phyloP scores from a whole-genome alignment of 2,113 vertebrate genomes.

The Aleadryas rufinucha region DNA sequence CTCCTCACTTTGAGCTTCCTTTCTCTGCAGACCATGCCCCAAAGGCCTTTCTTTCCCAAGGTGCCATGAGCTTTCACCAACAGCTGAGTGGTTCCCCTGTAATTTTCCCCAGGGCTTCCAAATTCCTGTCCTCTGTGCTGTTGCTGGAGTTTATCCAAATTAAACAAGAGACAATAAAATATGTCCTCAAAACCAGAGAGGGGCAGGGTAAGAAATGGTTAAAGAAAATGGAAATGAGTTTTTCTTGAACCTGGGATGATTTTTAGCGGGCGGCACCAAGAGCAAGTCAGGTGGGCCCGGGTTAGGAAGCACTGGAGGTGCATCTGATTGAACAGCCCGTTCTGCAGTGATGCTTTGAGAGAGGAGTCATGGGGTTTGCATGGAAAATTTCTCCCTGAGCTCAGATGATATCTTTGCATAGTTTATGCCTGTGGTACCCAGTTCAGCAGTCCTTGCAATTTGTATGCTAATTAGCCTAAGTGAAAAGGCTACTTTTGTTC shows the following conservation, averaged over 20 bases:
- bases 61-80: background rate
- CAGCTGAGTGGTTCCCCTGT: background rate
- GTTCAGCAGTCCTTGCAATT: conserved; percentile 3
- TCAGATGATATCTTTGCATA: conserved; percentile 11
- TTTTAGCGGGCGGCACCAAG: background rate
- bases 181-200: background rate
- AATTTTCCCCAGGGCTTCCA: background rate
- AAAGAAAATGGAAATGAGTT: background rate
- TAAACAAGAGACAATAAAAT: background rate
- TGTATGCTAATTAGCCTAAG: conserved; percentile 7
- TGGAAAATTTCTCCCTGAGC: conserved; percentile 3
- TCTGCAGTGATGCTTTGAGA: background rate
- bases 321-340: background rate
- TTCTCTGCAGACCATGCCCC: background rate
- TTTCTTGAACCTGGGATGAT: background rate
- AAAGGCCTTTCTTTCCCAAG: background rate
- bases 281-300: background rate
- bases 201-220: background rate
- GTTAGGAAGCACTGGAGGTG: background rate
- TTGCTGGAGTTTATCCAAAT: background rate
- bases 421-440: background rate
- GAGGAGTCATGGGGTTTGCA: background rate
- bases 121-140: background rate
- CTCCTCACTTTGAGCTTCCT: background rate
- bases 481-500: conserved; percentile 20